Percentiles rank a stretch among this genome's conserved stretches.
Conservation (phyloP, 2,888 invertebrate species). For the Cantharis rustica region DNA sequence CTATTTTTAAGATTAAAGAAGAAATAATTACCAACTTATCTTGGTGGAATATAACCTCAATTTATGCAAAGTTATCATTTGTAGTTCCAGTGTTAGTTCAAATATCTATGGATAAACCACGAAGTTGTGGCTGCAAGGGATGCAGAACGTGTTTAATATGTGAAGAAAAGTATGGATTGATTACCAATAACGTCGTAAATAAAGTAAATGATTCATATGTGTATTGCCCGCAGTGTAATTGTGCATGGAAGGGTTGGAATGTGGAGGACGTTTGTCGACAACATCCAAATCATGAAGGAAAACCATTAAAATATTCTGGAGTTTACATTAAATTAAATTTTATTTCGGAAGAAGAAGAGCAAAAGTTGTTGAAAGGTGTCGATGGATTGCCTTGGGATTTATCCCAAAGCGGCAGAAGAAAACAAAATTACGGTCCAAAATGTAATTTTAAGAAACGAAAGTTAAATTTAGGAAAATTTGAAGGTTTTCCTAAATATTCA, state of each 20-base stretch:
- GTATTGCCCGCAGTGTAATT: conserved; percentile 77
- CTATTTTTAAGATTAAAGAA: no score
- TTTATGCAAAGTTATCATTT: background rate
- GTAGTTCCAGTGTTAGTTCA: background rate
- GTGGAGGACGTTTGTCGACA: conserved; percentile 58
- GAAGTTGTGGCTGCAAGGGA: conserved; percentile 92
- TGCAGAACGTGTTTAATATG: conserved; percentile 87
- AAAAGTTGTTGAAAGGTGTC: conserved; percentile 66
- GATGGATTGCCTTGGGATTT: conserved; percentile 84
- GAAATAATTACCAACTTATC: no score
- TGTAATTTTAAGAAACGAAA: conserved; percentile 97
- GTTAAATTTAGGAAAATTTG: conserved; percentile 75
- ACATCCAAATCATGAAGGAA: conserved; percentile 72
- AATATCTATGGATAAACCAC: conserved; percentile 64
- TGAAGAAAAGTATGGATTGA: conserved; percentile 68
- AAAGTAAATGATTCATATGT: conserved; percentile 65
- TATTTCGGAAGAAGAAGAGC: conserved; percentile 72
- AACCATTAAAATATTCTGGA: conserved; percentile 67
- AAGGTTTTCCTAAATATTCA: conserved; percentile 84
- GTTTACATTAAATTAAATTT: conserved; percentile 73
- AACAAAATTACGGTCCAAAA: conserved; percentile 98
- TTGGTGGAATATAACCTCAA: background rate
- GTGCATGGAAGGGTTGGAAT: conserved; percentile 79
- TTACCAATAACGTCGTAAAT: conserved; percentile 41
- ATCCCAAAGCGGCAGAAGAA: conserved; percentile 94